These are phyloP conservation scores for Seira sanloemensis DNA, from an alignment of 2,888 invertebrate species.

Conservation along the genomic window DNA sequence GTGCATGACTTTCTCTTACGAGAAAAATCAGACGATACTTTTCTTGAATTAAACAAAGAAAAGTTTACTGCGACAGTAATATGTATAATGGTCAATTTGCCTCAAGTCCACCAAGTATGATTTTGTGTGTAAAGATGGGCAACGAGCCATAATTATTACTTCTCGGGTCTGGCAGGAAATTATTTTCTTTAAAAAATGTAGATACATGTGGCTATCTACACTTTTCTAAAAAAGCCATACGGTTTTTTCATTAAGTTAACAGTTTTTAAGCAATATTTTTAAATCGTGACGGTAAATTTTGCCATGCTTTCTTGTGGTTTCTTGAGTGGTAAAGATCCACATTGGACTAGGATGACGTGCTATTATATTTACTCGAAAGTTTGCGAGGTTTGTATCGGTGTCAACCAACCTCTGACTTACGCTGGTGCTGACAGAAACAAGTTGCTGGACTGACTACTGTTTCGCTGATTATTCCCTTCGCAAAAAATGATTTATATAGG, in stretches of 20 bases:
- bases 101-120: no score
- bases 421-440: constrained; percentile 60
- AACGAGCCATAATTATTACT: no score
- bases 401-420: constrained; percentile 31
- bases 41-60: not conserved
- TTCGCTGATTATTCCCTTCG: constrained; percentile 52
- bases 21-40: not conserved
- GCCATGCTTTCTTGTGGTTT: constrained; percentile 22
- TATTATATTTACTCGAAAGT: not conserved
- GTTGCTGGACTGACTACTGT: constrained; percentile 64
- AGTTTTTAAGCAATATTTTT: constrained; percentile 7
- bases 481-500: constrained; percentile 50
- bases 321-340: not conserved
- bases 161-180: no score
- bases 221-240: no score
- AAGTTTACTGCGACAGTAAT: no score
- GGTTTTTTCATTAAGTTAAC: not conserved
- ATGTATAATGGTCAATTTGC: no score
- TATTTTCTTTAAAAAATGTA: no score
- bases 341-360: not conserved
- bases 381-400: not conserved
- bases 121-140: no score
- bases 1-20: constrained; percentile 2
- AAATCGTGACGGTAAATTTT: constrained; percentile 56
- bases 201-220: no score